Evolutionary conservation across 2,113 vertebrate genomes (phyloP).

Genomic region (Toxostoma redivivum): DNA sequence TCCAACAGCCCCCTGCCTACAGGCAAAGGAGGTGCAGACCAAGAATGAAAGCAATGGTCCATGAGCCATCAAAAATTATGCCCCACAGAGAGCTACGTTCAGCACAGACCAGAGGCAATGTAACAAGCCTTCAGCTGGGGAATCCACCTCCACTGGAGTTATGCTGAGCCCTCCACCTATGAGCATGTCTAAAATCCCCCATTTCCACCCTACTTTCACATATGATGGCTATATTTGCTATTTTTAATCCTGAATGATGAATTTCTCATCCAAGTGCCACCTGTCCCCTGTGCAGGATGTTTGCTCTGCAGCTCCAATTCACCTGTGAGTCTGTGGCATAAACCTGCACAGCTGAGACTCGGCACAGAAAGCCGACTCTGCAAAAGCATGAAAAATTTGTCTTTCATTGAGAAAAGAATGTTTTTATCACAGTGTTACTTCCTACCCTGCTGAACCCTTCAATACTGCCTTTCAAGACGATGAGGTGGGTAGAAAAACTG

Average conservation of each 20-base stretch:
- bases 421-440: background rate
- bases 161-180: background rate
- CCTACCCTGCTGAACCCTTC: background rate
- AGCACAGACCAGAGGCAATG: background rate
- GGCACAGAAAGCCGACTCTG: background rate
- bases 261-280: background rate
- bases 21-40: fast-evolving
- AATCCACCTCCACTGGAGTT: background rate
- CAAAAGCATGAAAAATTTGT: background rate
- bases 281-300: background rate
- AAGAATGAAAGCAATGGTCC: background rate
- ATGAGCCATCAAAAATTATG: background rate
- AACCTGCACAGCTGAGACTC: fast-evolving
- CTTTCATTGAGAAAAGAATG: background rate
- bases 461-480: background rate
- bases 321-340: background rate
- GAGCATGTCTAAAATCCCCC: background rate
- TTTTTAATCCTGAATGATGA: background rate
- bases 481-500: background rate
- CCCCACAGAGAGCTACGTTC: fast-evolving
- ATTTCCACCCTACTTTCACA: background rate
- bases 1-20: background rate
- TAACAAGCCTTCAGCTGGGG: background rate
- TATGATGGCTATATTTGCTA: background rate
- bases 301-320: fast-evolving